Percentiles rank a stretch among this genome's conserved stretches.
These are phyloP conservation scores for Ophraella communa DNA, from an alignment of 2,888 invertebrate genomes.

Conservation along the genomic window DNA sequence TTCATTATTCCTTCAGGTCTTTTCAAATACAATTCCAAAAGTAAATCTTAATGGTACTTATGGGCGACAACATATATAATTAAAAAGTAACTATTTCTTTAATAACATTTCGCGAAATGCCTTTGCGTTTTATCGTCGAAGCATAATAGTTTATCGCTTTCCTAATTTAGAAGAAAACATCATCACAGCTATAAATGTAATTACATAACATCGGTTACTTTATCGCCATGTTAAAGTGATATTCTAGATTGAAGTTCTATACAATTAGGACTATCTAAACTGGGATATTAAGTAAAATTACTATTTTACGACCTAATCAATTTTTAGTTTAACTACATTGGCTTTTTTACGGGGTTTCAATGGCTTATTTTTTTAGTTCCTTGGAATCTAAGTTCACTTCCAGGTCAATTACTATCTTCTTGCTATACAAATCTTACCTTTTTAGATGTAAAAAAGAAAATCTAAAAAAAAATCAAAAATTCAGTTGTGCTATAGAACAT, in stretches of 20 bases:
- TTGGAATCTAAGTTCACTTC: no score
- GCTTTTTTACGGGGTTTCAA: background rate
- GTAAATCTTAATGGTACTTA: background rate
- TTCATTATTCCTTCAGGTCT: background rate
- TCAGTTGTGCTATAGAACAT: no score
- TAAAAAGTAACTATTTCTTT: background rate
- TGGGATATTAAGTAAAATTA: background rate
- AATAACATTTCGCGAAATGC: background rate
- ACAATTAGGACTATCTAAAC: background rate
- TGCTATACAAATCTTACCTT: no score
- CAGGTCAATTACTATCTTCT: no score
- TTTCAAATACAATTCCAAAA: background rate
- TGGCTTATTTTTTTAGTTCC: no score
- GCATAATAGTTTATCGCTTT: background rate
- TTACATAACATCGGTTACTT: background rate
- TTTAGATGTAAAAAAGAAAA: no score
- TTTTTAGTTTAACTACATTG: background rate
- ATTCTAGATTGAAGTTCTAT: background rate
- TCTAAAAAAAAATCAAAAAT: no score
- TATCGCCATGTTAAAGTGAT: background rate
- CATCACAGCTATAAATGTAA: background rate
- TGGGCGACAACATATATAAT: background rate
- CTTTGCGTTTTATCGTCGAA: background rate
- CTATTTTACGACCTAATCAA: background rate
- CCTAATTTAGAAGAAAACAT: background rate